Conservation (phyloP, 2,797 vertebrate genomes). For the Rhinella marina region DNA sequence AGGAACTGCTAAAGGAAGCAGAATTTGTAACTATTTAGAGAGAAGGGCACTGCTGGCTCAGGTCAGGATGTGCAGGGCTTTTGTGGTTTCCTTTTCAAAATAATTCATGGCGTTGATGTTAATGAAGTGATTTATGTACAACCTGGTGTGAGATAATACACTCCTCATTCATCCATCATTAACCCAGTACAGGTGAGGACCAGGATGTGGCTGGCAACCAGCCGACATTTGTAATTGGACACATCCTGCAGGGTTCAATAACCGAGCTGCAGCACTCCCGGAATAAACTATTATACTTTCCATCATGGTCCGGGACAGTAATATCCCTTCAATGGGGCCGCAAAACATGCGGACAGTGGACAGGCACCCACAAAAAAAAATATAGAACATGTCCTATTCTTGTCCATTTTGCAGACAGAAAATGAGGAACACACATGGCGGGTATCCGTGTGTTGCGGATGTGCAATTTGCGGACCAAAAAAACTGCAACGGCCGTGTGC, state of each 20-base stretch:
- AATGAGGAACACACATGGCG: too few relatives aligned
- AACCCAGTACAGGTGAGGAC: slow-evolving; percentile 32
- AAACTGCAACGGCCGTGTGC: too few relatives aligned
- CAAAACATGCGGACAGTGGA: too few relatives aligned
- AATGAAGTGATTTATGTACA: slow-evolving; percentile 59
- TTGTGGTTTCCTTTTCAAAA: slow-evolving; percentile 66
- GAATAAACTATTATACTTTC: slow-evolving; percentile 3
- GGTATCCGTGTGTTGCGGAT: too few relatives aligned
- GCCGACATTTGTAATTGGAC: background rate
- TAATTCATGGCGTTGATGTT: slow-evolving; percentile 62
- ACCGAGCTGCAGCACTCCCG: background rate
- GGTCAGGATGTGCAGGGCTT: slow-evolving; percentile 64
- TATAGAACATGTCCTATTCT: too few relatives aligned
- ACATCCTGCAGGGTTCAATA: slow-evolving; percentile 10
- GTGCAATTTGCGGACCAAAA: too few relatives aligned
- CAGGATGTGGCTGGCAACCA: background rate
- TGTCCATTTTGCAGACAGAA: too few relatives aligned
- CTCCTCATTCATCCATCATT: slow-evolving; percentile 21
- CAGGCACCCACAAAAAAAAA: too few relatives aligned
- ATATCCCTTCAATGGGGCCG: too few relatives aligned
- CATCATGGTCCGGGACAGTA: background rate
- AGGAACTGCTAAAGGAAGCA: slow-evolving; percentile 66
- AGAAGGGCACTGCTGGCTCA: slow-evolving; percentile 62
- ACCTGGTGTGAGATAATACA: slow-evolving; percentile 31
- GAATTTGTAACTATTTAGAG: slow-evolving; percentile 62